Base-by-base conservation (phyloP, 1,140 invertebrate genomes). In the Bicyclus anynana region DNA sequence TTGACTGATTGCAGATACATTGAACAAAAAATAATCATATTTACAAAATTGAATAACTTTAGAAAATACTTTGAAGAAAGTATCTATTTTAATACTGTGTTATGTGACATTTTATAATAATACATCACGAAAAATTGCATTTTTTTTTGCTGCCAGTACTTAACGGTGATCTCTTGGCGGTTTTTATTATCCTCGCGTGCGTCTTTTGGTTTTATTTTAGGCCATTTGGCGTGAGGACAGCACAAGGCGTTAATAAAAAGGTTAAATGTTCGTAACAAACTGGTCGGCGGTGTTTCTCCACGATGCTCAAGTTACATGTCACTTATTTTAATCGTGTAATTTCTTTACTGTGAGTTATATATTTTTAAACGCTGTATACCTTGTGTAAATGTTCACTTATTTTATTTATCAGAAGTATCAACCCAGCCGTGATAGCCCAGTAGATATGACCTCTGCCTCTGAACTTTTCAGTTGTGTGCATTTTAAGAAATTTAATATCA, bases 131-230 rank as follows among this genome's bases (percentile, higher is more conserved):
- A 12, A 0, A 51, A 1, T 40, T 26, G 20, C 14, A n/a, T 23
- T 17, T 10, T 27, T 47, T 38, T 46, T 49, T 50, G 47, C 29
- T 37, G 52, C 18, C 53, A 5, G 14, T 62, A 62, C 48, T 47
- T 44, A 62, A 50, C 53, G 40, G 59, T 50, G 44, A 44, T 37
- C 49, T 61, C 38, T 44, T 20, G 40, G 40, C 40, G 27, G 37
- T 59, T 59, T 61, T 62, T 55, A 56, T 62, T 62, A 56, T 62
- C 53, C 59, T 56, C 38, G 23, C 53, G 49, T 59, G 14, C 48
- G 44, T 61, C 38, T 53, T 56, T 60, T 62, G 29, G 49, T 62
- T 56, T 55, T 59, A 59, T 59, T 58, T 58, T 50, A 17, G 55
- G 55, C 38, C 38, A 37, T 18, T 50, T 42, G 52, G 21, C 20